These are phyloP conservation scores for Pygoscelis adeliae DNA, from an alignment of 2,113 vertebrate species.

Conservation along the genomic window DNA sequence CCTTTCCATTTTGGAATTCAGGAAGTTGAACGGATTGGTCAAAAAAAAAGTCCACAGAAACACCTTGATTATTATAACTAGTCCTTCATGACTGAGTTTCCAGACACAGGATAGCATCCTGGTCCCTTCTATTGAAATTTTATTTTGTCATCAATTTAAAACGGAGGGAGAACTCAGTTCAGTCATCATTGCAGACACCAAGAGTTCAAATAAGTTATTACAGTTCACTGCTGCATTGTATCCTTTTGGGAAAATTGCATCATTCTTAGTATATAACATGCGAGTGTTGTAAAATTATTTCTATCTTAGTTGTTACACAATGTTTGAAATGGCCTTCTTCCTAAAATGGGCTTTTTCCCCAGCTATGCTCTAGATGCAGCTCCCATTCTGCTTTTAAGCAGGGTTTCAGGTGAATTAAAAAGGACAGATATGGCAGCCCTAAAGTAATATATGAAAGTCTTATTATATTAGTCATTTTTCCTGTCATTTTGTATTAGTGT, in stretches of 20 bases:
- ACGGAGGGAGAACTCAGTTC: not conserved
- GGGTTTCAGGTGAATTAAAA: conserved; percentile 75
- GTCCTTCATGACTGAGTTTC: not conserved
- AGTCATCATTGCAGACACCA: not conserved
- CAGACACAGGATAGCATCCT: not conserved
- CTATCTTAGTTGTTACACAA: not conserved
- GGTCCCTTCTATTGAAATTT: not conserved
- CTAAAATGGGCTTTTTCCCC: not conserved
- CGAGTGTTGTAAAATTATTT: not conserved
- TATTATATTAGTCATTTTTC: conserved; percentile 79
- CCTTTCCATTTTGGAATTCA: not conserved
- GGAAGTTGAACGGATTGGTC: not conserved
- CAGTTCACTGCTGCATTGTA: not conserved
- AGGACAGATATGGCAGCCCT: conserved; percentile 69
- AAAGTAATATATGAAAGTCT: conserved; percentile 70
- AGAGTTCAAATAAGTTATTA: not conserved
- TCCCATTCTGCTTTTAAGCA: conserved; percentile 25
- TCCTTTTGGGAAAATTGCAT: not conserved
- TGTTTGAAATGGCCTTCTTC: not conserved
- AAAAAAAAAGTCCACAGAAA: not conserved
- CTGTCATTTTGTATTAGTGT: conserved; percentile 78
- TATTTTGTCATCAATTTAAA: not conserved
- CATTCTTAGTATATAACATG: not conserved
- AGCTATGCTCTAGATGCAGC: not conserved
- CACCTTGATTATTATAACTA: not conserved